Percentiles rank a stretch among this genome's conserved stretches.
These are phyloP conservation scores for Rhyacichthys aspro DNA, from an alignment of 2,797 vertebrate genomes.

Conservation along the genomic window DNA sequence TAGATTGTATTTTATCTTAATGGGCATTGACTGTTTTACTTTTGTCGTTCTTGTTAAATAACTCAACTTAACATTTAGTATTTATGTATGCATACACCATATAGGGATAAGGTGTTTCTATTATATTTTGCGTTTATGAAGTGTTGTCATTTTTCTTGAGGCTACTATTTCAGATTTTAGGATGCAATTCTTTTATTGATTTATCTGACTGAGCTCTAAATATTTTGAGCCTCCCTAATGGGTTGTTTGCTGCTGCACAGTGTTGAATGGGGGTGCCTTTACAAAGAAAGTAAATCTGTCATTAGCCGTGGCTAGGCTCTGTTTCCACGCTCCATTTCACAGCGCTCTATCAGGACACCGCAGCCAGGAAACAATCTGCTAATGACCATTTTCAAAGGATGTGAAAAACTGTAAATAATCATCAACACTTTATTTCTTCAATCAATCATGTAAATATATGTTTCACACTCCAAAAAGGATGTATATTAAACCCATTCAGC, in stretches of 20 bases:
- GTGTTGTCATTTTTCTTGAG: conserved; percentile 35
- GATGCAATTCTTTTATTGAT: conserved; percentile 44
- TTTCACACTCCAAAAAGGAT: neutral
- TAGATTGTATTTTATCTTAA: no score
- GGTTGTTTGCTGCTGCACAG: conserved; percentile 62
- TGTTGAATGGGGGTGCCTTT: conserved; percentile 61
- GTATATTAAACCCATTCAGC: neutral
- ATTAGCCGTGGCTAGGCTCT: conserved; percentile 60
- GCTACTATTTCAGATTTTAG: conserved; percentile 38
- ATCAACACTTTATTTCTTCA: conserved; percentile 46
- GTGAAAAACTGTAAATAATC: conserved; percentile 50
- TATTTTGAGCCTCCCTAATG: conserved; percentile 54
- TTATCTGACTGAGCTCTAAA: conserved; percentile 58
- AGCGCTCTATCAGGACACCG: conserved; percentile 47
- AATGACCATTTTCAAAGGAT: conserved; percentile 45
- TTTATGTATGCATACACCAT: no score
- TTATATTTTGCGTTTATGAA: no score
- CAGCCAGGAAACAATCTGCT: conserved; percentile 58
- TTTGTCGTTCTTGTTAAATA: no score
- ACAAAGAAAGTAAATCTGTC: conserved; percentile 64
- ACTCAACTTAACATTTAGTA: no score
- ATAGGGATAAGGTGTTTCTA: no score
- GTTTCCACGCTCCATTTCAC: conserved; percentile 65
- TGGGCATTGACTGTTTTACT: no score
- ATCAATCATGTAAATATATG: conserved; percentile 49